phyloP scores from a whole-genome alignment of 35 echinoderm and acorn worm genomes.

The Patiria miniata region DNA sequence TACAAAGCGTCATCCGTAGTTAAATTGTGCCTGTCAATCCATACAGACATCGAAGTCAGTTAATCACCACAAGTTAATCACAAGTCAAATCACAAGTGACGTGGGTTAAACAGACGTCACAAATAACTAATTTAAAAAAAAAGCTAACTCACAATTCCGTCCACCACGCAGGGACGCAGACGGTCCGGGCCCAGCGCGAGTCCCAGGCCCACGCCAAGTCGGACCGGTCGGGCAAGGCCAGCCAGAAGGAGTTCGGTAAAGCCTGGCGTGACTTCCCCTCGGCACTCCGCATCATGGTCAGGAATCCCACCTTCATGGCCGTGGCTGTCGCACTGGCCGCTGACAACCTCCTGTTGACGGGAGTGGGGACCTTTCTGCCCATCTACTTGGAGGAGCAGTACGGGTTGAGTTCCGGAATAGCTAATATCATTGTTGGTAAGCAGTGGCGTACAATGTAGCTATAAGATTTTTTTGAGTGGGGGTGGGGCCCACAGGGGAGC shows the following conservation, averaged over 20 bases:
- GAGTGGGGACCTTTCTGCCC: constrained; percentile 35
- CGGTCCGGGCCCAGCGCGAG: constrained; percentile 4
- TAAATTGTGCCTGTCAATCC: too few relatives aligned
- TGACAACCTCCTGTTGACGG: constrained; percentile 6
- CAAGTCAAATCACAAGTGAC: too few relatives aligned
- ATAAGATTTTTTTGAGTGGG: too few relatives aligned
- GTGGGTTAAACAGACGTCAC: background rate
- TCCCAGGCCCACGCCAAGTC: constrained; percentile 20
- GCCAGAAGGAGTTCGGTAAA: constrained; percentile 15
- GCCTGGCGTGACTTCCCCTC: constrained; percentile 25
- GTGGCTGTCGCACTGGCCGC: background rate
- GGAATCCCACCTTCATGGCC: constrained; percentile 39
- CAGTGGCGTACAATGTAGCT: too few relatives aligned
- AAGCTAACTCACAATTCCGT: background rate
- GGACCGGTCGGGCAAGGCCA: background rate
- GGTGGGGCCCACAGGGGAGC: too few relatives aligned
- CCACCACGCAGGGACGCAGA: constrained; percentile 15
- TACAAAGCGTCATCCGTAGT: too few relatives aligned
- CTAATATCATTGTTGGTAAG: constrained; percentile 37
- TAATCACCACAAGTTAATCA: too few relatives aligned
- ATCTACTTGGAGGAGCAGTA: constrained; percentile 49
- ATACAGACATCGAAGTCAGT: too few relatives aligned
- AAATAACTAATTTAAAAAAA: background rate
- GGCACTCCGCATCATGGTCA: constrained; percentile 23
- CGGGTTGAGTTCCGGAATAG: constrained; percentile 38